These are phyloP conservation scores for Lacerta agilis DNA, from an alignment of 2,797 vertebrate species.

Conservation along the genomic window DNA sequence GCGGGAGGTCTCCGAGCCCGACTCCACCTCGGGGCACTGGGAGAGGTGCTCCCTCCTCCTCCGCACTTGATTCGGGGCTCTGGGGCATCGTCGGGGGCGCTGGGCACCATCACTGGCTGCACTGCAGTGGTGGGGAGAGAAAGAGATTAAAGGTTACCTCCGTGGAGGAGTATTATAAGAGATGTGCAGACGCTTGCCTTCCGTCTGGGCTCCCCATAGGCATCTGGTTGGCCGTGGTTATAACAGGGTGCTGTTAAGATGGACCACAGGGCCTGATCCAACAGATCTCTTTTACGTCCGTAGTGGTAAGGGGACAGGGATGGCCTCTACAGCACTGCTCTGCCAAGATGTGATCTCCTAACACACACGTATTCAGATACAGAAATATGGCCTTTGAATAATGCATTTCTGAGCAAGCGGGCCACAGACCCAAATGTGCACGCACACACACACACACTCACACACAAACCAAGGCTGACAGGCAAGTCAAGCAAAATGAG, in stretches of 20 bases:
- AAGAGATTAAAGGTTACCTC: background rate
- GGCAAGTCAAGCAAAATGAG: background rate
- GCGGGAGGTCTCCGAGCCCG: slow-evolving; percentile 85
- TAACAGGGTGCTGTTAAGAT: background rate
- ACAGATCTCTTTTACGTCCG: background rate
- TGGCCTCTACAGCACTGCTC: background rate
- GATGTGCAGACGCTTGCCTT: background rate
- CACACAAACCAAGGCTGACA: background rate
- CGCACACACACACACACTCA: background rate
- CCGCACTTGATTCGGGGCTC: slow-evolving; percentile 92
- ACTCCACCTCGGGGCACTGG: slow-evolving; percentile 90
- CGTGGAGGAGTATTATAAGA: background rate
- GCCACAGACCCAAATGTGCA: background rate
- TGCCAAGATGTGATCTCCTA: no score
- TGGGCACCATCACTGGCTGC: slow-evolving; percentile 83
- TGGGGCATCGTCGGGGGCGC: slow-evolving; percentile 90
- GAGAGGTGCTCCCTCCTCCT: slow-evolving; percentile 89
- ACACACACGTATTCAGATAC: background rate
- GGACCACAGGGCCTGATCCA: background rate
- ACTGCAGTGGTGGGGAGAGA: slow-evolving; percentile 64
- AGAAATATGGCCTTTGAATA: background rate
- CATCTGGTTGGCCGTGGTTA: background rate
- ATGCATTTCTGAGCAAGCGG: background rate
- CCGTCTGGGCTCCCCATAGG: background rate
- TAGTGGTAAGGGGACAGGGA: background rate